Base-by-base conservation (phyloP, 2,888 invertebrate species). In the Diloba caeruleocephala region DNA sequence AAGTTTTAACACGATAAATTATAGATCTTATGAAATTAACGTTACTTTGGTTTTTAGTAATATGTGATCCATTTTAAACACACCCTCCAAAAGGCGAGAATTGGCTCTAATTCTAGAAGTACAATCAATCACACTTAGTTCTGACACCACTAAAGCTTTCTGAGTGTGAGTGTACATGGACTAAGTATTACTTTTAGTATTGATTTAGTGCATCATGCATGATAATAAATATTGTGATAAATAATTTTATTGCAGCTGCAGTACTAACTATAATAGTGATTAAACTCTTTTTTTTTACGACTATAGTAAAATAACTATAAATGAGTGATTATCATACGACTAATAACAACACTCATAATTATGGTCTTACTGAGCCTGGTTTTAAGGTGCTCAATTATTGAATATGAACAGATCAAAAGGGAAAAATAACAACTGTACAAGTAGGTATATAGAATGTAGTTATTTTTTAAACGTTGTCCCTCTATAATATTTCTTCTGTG, bases 101-200 rank as follows among this genome's bases (percentile, higher is more conserved):
- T 90, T 87, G 84, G 66, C 75, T 87, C 82, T 86, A 90, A 90
- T 89, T 89, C 84, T 66, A 82, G 81, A 72, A 76, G 42, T 69
- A 69, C 75, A 74, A 92, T 91, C 90, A 88, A 91, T 92, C 90
- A 89, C 86, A 89, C 85, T 91, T 90, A 85, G 76, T 67, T 72
- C 68, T 82, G 87, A 82, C 88, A 75, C 71, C 51, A 71, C 69
- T 64, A 70, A 73, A 76, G 74, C 78, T 82, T 81, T 82, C 79
- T 78, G 71, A 62, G 69, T 79, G 76, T 64, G 55, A 56, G 75
- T 69, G 71, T 76, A 64, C 33, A 45, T 42, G n/a, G n/a, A n/a
- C n/a, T n/a, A n/a, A n/a, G n/a, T n/a, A n/a, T n/a, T n/a, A n/a
- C n/a, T n/a, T n/a, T n/a, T n/a, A n/a, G n/a, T n/a, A n/a, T n/a